Percentiles rank a stretch among this genome's conserved stretches.
These are phyloP conservation scores for Ormia ochracea DNA, from an alignment of 2,888 invertebrate species.

Conservation along the genomic window DNA sequence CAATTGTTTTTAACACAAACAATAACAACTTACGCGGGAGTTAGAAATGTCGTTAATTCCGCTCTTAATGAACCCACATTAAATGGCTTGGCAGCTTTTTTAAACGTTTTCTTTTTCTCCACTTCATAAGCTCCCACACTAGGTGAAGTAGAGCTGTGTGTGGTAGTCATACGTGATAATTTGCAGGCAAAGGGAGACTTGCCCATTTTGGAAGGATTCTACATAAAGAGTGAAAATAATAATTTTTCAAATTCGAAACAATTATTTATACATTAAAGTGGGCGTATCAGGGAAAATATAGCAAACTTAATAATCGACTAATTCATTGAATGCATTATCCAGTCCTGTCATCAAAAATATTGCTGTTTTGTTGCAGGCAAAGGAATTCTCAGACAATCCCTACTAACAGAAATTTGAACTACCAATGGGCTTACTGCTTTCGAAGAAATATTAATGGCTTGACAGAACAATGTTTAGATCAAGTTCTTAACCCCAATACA, in stretches of 20 bases:
- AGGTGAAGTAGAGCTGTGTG: slow-evolving; percentile 63
- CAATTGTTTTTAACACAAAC: neutral
- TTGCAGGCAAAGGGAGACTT: slow-evolving; percentile 71
- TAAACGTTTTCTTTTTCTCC: slow-evolving; percentile 42
- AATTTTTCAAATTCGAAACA: neutral
- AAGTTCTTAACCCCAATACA: too few relatives aligned
- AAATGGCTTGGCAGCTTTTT: slow-evolving; percentile 67
- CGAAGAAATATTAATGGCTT: too few relatives aligned
- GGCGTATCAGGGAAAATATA: too few relatives aligned
- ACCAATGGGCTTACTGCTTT: too few relatives aligned
- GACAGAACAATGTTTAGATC: too few relatives aligned
- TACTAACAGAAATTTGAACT: too few relatives aligned
- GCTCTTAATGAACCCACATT: slow-evolving; percentile 62
- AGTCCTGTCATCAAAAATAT: too few relatives aligned
- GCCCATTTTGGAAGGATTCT: slow-evolving; percentile 72
- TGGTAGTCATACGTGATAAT: slow-evolving; percentile 65
- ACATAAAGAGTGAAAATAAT: neutral
- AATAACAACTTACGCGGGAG: slow-evolving; percentile 65
- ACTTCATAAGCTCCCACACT: slow-evolving; percentile 71
- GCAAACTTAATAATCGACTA: too few relatives aligned
- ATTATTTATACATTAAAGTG: neutral
- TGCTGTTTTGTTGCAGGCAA: too few relatives aligned
- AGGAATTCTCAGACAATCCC: too few relatives aligned
- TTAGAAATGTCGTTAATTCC: slow-evolving; percentile 48
- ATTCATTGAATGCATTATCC: too few relatives aligned